phyloP scores from a whole-genome alignment of 2,113 vertebrate species.

The Beaufortia kweichowensis region DNA sequence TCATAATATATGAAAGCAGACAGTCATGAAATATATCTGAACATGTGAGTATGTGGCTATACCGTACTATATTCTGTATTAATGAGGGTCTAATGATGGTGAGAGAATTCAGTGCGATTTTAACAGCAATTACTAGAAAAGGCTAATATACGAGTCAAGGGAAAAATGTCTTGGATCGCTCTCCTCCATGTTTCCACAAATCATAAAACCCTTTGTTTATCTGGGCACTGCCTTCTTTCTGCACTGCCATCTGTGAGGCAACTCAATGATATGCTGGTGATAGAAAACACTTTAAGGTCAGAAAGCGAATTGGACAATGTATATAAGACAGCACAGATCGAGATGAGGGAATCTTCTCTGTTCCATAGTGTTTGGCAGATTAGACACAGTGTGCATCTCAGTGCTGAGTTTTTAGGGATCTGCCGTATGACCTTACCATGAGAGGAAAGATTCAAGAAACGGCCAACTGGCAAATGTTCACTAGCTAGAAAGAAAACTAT shows the following conservation, averaged over 20 bases:
- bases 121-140: slow-evolving; percentile 1
- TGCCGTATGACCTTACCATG: not conserved
- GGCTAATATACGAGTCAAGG: slow-evolving; percentile 5
- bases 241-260: slow-evolving; percentile 36
- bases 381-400: not conserved
- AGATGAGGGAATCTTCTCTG: not conserved
- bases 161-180: slow-evolving; percentile 20
- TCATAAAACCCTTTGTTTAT: slow-evolving; percentile 51
- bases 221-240: slow-evolving; percentile 42
- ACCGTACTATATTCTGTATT: not conserved
- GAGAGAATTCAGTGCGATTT: not conserved
- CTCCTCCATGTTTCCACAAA: slow-evolving; percentile 41
- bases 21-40: not conserved
- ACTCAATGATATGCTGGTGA: slow-evolving; percentile 36
- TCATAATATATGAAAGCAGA: too few species aligned
- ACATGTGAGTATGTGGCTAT: not conserved
- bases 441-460: not conserved
- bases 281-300: slow-evolving; percentile 9
- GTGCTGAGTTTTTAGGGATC: not conserved
- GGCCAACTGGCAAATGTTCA: slow-evolving; percentile 13
- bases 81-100: not conserved
- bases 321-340: not conserved
- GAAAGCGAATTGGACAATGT: slow-evolving; percentile 15
- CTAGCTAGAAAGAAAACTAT: slow-evolving; percentile 22
- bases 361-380: not conserved